Conservation (phyloP, 2,113 vertebrate genomes). For the Chunga burmeisteri region DNA sequence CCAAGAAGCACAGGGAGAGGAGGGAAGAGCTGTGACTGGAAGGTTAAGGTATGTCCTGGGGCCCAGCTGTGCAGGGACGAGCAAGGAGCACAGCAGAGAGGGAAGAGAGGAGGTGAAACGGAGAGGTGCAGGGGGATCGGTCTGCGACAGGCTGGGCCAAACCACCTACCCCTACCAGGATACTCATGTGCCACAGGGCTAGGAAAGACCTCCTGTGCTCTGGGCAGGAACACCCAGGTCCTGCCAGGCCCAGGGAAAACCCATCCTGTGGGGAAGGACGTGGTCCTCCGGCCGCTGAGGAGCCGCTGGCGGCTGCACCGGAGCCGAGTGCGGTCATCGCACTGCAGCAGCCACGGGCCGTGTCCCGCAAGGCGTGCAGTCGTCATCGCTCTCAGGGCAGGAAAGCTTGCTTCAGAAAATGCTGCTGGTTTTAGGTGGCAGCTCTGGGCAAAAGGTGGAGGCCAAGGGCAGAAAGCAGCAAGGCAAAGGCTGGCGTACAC, state of each 20-base stretch:
- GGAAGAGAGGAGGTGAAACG: background rate
- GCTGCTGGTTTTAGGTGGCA: background rate
- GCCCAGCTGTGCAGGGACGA: background rate
- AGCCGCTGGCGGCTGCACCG: background rate
- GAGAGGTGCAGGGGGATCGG: background rate
- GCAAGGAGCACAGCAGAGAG: background rate
- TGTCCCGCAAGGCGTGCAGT: fast-evolving
- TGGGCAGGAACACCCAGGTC: too few species aligned
- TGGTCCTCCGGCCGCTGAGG: fast-evolving
- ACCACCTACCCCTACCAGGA: background rate
- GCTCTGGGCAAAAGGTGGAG: background rate
- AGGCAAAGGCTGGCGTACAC: background rate
- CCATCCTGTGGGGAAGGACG: fast-evolving
- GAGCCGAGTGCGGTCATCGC: fast-evolving
- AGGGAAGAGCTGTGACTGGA: background rate
- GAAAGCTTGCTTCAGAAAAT: background rate
- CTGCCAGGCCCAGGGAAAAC: background rate
- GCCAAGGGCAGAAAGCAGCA: background rate
- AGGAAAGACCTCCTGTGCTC: background rate
- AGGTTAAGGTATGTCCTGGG: background rate
- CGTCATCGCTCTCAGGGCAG: background rate
- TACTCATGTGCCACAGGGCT: background rate
- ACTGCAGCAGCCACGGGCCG: background rate
- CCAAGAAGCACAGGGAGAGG: background rate
- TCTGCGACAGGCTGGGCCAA: background rate